These are phyloP conservation scores for Microchirus variegatus DNA, from an alignment of 2,797 vertebrate species.

Conservation along the genomic window DNA sequence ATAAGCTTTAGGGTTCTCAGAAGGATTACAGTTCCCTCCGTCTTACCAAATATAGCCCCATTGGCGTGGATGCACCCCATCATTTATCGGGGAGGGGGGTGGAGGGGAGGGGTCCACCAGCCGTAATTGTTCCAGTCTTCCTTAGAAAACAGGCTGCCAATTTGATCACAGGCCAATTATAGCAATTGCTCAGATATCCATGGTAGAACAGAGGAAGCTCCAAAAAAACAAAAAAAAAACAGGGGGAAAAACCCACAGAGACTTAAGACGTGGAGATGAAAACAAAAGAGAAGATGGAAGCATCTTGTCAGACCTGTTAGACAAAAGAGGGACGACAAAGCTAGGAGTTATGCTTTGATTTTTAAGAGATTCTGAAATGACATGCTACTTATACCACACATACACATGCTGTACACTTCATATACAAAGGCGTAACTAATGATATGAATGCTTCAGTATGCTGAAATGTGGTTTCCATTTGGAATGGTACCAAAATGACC, in stretches of 20 bases:
- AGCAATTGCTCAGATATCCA: constrained; percentile 58
- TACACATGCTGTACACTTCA: too few species aligned
- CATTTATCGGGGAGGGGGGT: constrained; percentile 31
- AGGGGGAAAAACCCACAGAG: constrained; percentile 35
- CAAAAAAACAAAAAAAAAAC: constrained; percentile 6
- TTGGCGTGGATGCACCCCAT: constrained; percentile 34
- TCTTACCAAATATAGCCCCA: constrained; percentile 43
- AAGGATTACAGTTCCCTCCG: constrained; percentile 38
- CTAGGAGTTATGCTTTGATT: not conserved
- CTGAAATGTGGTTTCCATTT: too few species aligned
- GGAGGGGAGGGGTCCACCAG: constrained; percentile 29
- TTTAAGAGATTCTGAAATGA: not conserved
- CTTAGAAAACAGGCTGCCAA: constrained; percentile 43
- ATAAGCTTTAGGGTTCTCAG: constrained; percentile 20
- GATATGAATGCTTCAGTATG: too few species aligned
- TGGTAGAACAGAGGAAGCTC: constrained; percentile 37
- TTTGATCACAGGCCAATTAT: constrained; percentile 70
- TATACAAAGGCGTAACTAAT: too few species aligned
- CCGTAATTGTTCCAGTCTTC: constrained; percentile 33
- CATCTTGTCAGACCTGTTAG: constrained; percentile 4
- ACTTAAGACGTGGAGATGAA: constrained; percentile 27
- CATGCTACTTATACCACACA: too few species aligned
- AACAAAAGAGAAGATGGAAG: constrained; percentile 23
- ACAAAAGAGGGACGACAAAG: constrained; percentile 13
- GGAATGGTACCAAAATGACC: too few species aligned